Evolutionary conservation across 2,113 vertebrate genomes (phyloP).

Genomic region (Pycnonotus jocosus): DNA sequence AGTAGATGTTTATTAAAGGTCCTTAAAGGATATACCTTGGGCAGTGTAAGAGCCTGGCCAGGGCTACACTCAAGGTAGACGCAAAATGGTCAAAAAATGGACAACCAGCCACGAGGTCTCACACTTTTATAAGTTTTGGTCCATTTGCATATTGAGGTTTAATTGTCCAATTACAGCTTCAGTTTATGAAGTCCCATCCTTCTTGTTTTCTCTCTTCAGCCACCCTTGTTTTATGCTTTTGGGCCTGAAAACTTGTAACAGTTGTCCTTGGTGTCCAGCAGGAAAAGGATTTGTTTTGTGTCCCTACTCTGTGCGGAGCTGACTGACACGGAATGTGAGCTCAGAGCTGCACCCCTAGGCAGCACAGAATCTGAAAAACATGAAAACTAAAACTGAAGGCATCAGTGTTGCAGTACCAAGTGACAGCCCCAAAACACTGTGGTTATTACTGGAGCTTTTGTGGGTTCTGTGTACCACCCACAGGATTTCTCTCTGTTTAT

Average conservation of each 20-base stretch:
- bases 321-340: neutral
- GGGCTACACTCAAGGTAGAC: neutral
- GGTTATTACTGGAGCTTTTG: neutral
- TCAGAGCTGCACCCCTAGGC: neutral
- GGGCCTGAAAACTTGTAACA: neutral
- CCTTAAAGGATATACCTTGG: neutral
- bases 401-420: neutral
- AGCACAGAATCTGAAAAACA: neutral
- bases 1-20: neutral
- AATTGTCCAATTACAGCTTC: neutral
- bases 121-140: neutral
- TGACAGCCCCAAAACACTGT: neutral
- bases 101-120: fast-evolving
- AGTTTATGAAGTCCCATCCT: neutral
- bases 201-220: neutral
- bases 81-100: neutral
- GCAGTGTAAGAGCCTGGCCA: neutral
- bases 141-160: neutral
- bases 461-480: neutral
- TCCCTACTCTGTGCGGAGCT: neutral
- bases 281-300: neutral
- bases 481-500: neutral
- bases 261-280: neutral
- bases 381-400: neutral
- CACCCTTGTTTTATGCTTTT: neutral